Conservation (phyloP, 2,113 vertebrate genomes). For the Ophthalmolycus amberensis region DNA sequence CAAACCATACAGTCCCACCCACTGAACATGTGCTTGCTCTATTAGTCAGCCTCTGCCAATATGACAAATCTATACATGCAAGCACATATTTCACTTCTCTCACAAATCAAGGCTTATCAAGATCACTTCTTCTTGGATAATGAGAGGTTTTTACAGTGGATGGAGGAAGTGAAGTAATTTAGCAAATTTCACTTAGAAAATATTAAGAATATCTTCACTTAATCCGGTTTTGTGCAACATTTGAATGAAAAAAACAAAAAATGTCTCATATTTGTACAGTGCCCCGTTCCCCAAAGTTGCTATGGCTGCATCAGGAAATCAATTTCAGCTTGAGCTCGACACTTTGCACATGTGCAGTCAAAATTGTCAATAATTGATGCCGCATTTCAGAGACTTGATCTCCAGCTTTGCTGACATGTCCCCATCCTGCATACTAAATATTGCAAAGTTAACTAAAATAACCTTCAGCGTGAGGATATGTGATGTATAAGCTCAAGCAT, state of each 20-base stretch:
- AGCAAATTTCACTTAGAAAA: slow-evolving; percentile 21
- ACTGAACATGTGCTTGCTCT: slow-evolving; percentile 28
- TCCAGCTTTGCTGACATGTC: slow-evolving; percentile 18
- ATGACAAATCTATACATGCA: slow-evolving; percentile 35
- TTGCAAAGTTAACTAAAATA: slow-evolving; percentile 49
- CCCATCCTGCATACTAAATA: slow-evolving; percentile 35
- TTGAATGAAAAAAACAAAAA: slow-evolving; percentile 20
- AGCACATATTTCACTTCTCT: slow-evolving; percentile 11
- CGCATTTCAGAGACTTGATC: slow-evolving; percentile 38
- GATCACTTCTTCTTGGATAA: neutral
- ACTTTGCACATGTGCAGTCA: slow-evolving; percentile 49
- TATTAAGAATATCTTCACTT: slow-evolving; percentile 20
- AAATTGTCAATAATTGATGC: slow-evolving; percentile 63
- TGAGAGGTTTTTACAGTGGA: neutral
- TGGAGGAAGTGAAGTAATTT: slow-evolving; percentile 16
- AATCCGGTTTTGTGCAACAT: slow-evolving; percentile 17
- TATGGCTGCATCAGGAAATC: slow-evolving; percentile 27
- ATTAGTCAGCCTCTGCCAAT: neutral
- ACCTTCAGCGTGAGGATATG: slow-evolving; percentile 26
- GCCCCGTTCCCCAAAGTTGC: slow-evolving; percentile 5
- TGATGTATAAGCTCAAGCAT: slow-evolving; percentile 26
- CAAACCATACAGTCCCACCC: slow-evolving; percentile 17
- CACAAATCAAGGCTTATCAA: slow-evolving; percentile 15
- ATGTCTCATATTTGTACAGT: slow-evolving; percentile 18
- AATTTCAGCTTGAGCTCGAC: slow-evolving; percentile 43